Percentiles rank a stretch among this genome's conserved stretches.
Conservation (phyloP, 2,888 invertebrate species). For the Nyleta sp. region DNA sequence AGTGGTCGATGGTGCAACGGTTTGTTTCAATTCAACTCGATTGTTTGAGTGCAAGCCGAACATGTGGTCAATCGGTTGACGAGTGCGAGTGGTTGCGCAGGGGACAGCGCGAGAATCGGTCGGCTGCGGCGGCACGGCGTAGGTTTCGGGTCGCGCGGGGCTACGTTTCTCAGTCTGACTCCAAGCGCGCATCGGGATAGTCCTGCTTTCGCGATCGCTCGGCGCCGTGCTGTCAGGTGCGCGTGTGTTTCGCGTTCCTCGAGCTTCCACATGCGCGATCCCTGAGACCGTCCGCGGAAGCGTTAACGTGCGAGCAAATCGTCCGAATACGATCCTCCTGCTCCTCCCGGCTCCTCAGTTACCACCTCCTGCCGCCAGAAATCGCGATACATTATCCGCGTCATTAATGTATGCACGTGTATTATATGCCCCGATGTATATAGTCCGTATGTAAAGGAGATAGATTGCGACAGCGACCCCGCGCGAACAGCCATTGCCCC, state of each 20-base stretch:
- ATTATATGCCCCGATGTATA: slow-evolving; percentile 59
- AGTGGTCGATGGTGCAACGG: too few relatives aligned
- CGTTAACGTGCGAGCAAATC: slow-evolving; percentile 54
- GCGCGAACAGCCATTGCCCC: slow-evolving; percentile 38
- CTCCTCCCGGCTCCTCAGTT: neutral
- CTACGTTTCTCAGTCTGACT: slow-evolving; percentile 77
- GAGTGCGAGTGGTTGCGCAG: slow-evolving; percentile 72
- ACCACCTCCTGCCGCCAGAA: neutral
- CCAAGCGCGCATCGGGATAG: slow-evolving; percentile 80
- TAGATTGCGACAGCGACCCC: slow-evolving; percentile 65
- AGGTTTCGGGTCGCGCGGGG: slow-evolving; percentile 73
- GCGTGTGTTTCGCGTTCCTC: slow-evolving; percentile 66
- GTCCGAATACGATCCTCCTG: slow-evolving; percentile 14
- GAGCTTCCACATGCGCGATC: slow-evolving; percentile 45
- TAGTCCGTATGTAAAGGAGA: slow-evolving; percentile 49
- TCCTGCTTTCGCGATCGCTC: slow-evolving; percentile 67
- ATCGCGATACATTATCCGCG: slow-evolving; percentile 38
- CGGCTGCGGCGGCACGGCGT: slow-evolving; percentile 67
- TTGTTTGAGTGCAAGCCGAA: slow-evolving; percentile 49
- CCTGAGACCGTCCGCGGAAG: slow-evolving; percentile 4
- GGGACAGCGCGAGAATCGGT: slow-evolving; percentile 75
- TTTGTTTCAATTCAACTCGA: slow-evolving; percentile 8
- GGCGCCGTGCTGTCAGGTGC: slow-evolving; percentile 57
- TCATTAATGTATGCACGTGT: slow-evolving; percentile 49
- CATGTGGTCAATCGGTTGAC: slow-evolving; percentile 76